Base-by-base conservation (phyloP, 2,797 vertebrate genomes). In the Epinephelus awoara region DNA sequence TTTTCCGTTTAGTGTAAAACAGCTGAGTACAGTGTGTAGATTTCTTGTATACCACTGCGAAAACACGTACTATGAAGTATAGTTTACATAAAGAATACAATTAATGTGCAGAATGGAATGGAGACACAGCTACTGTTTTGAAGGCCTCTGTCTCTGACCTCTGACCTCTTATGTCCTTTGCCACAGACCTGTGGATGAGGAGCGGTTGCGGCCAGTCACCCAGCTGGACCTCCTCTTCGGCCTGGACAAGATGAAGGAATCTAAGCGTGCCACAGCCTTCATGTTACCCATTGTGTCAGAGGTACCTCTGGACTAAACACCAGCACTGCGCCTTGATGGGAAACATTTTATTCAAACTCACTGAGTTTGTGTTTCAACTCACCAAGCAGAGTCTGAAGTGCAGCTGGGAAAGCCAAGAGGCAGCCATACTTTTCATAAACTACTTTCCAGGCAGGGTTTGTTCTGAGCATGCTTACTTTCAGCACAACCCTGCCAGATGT, bases 201-300 rank as follows among this genome's bases (percentile, higher is more conserved):
- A 93, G 25, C 85, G 86, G 2, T 79, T 96, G 67, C 89, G 96
- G 46, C 95, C 96, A 0, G 90, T 96, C 40, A 96, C 95, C 17
- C 96, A 97, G 85, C 89, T 96, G 64, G 96, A 97, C 85, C 92
- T 97, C 51, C 90, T 96, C 67, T 94, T 97, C 6, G 95, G 95
- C 63, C 87, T 96, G 69, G 96, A 96, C 77, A 97, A 96, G 89
- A 96, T 96, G 96, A 94, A 85, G 66, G 95, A 96, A 50, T 95
- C 96, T 5, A 96, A 95, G 82, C 89, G 54, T 52, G 95, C 91
- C 44, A 92, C 94, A 14, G 85, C 61, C 51, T 61, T 50, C 17
- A 75, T 78, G 79, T 47, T 76, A 21, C 82, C 89, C 61, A 18
- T 44, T 27, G 72, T 88, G 34, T 42, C 88, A 1, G 94, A 96